Percentiles rank a stretch among this genome's conserved stretches.
Evolutionary conservation across 2,113 vertebrate genomes (phyloP).

Genomic region (Sapajus apella): DNA sequence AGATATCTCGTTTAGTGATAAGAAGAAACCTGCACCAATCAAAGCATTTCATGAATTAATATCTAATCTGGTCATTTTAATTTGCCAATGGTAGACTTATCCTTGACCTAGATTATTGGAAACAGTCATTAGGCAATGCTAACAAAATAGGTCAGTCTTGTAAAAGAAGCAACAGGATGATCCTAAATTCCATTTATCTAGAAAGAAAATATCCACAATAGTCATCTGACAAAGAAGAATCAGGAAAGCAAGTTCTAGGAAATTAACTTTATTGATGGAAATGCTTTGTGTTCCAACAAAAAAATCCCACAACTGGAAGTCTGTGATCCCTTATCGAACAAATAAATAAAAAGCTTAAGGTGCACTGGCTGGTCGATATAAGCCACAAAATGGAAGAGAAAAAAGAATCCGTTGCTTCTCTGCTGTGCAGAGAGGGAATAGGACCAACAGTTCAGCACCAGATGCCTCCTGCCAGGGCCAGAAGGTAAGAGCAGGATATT

Average conservation of each 20-base stretch:
- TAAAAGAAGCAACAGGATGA: not conserved
- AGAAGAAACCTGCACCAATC: conserved; percentile 53
- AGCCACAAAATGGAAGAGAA: not conserved
- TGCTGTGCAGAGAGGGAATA: not conserved
- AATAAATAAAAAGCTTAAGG: not conserved
- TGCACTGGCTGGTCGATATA: not conserved
- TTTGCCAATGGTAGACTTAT: conserved; percentile 65
- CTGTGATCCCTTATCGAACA: not conserved
- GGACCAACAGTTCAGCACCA: not conserved
- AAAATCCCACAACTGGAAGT: not conserved
- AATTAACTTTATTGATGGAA: not conserved
- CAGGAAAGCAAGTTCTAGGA: not conserved
- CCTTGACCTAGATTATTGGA: conserved; percentile 43
- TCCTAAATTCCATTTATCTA: not conserved
- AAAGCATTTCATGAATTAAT: conserved; percentile 66
- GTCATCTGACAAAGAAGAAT: not conserved
- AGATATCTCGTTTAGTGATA: not conserved
- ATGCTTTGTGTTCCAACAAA: not conserved
- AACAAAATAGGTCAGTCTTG: conserved; percentile 42
- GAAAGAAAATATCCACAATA: not conserved
- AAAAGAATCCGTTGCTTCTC: not conserved
- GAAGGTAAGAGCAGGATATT: not conserved
- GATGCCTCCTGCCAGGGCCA: not conserved
- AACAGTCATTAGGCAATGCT: not conserved
- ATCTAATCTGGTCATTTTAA: conserved; percentile 66